Evolutionary conservation across 1,140 invertebrate genomes (phyloP).

Genomic region (Pseudomyrmex concolor): DNA sequence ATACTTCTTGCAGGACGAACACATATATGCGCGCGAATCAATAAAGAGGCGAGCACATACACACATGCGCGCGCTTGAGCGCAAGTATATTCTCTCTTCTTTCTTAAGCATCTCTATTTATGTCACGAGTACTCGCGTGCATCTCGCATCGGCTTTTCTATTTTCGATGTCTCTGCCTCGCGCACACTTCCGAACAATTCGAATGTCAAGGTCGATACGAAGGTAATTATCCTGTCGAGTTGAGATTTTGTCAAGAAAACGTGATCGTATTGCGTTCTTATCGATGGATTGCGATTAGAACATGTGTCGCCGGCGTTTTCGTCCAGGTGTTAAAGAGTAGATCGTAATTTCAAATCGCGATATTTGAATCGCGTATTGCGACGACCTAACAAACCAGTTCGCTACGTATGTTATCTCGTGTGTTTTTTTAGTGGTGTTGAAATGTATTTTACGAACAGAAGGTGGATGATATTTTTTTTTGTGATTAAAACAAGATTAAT

Average conservation of each 20-base stretch:
- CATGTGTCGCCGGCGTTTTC: slow-evolving; percentile 20
- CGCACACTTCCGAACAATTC: slow-evolving; percentile 21
- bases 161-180: slow-evolving; percentile 68
- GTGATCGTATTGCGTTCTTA: slow-evolving; percentile 31
- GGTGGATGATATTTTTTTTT: too few relatives aligned
- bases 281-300: slow-evolving; percentile 20
- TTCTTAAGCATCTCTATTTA: slow-evolving; percentile 66
- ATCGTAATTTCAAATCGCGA: slow-evolving; percentile 1
- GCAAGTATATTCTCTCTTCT: not conserved
- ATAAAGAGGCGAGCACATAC: slow-evolving; percentile 48
- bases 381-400: too few relatives aligned
- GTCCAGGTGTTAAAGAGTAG: not conserved
- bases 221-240: slow-evolving; percentile 60
- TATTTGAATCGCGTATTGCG: not conserved
- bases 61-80: not conserved
- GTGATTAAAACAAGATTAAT: too few relatives aligned
- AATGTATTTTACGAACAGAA: too few relatives aligned
- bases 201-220: slow-evolving; percentile 67
- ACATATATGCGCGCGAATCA: slow-evolving; percentile 53
- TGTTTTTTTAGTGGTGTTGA: too few relatives aligned
- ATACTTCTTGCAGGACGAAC: not conserved
- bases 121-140: slow-evolving; percentile 72
- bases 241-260: not conserved
- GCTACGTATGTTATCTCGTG: too few relatives aligned
- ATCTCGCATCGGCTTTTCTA: slow-evolving; percentile 68